Evolutionary conservation across 2,888 invertebrate genomes (phyloP).

Genomic region (Resseliella maxima): DNA sequence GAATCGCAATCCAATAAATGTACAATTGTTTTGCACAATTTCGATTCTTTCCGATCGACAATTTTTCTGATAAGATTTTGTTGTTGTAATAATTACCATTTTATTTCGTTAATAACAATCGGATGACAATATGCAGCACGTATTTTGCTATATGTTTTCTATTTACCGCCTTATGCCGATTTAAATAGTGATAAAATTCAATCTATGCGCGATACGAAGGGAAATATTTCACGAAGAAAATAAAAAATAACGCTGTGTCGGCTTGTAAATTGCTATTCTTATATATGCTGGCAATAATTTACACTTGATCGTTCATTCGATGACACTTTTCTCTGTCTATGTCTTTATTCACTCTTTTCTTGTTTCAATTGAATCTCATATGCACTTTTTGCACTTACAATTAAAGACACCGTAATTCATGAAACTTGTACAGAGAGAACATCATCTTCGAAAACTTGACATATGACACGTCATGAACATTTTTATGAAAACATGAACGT

Average conservation of each 20-base stretch:
- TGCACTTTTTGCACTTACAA: background rate
- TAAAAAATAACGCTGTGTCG: no score
- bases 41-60: background rate
- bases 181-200: no score
- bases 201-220: no score
- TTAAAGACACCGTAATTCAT: constrained; percentile 13
- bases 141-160: no score
- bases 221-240: no score
- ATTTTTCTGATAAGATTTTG: background rate
- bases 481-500: constrained; percentile 55
- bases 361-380: background rate
- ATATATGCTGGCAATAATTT: no score
- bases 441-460: constrained; percentile 26
- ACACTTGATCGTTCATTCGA: no score
- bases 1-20: background rate
- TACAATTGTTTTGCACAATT: background rate
- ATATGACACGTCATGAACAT: constrained; percentile 54
- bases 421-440: background rate
- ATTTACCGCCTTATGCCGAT: no score
- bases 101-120: background rate
- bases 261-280: no score
- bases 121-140: no score
- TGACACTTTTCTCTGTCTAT: no score
- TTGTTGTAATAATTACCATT: constrained; percentile 18
- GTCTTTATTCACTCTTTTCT: background rate